A percentile compares a stretch with the other conserved stretches of the same genome.
Conservation (phyloP, 2,113 vertebrate species). For the Chaetura pelagica region DNA sequence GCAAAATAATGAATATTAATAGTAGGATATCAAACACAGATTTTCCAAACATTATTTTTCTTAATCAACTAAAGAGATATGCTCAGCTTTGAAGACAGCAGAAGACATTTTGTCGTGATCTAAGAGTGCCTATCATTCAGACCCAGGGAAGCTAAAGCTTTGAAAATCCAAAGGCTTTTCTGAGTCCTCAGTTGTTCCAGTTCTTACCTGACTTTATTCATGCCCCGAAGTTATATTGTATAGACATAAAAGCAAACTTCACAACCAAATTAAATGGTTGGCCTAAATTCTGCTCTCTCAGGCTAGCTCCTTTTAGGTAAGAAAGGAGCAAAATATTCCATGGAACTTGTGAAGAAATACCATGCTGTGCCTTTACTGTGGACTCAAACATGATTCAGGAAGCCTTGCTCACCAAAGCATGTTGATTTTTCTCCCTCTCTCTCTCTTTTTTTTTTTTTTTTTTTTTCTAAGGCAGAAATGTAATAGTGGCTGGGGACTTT, state of each 20-base stretch:
- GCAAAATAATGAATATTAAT: constrained; percentile 16
- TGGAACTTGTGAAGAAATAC: background rate
- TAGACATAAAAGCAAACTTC: background rate
- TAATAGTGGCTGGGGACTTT: background rate
- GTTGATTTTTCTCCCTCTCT: background rate
- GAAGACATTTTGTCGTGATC: background rate
- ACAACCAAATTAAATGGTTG: background rate
- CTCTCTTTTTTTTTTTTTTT: background rate
- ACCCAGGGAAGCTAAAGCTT: background rate
- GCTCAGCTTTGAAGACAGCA: background rate
- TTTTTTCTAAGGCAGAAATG: background rate
- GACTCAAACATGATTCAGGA: background rate
- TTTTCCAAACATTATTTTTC: constrained; percentile 10
- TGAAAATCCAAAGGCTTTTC: background rate
- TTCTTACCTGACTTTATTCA: background rate
- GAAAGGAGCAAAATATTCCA: background rate
- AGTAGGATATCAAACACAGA: background rate
- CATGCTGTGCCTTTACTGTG: background rate
- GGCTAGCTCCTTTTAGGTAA: background rate
- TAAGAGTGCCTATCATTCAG: background rate
- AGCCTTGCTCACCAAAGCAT: background rate
- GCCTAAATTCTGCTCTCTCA: background rate
- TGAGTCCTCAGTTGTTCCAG: background rate
- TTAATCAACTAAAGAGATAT: background rate
- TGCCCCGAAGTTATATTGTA: background rate